phyloP scores from a whole-genome alignment of 2,797 vertebrate genomes.

The Cyprinodon diabolis region DNA sequence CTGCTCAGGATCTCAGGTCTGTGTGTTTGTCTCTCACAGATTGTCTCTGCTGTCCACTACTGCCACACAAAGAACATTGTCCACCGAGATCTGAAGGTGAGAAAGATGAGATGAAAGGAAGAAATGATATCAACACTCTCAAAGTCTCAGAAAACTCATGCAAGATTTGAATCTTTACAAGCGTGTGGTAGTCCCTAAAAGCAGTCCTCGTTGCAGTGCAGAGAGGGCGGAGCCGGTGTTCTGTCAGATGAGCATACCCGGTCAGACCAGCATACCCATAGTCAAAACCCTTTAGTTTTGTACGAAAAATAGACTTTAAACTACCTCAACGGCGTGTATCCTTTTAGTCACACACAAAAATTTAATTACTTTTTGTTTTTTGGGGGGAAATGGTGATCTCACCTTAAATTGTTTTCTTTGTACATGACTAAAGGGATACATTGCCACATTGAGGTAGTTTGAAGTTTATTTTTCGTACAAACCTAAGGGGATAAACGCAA shows the following conservation, averaged over 20 bases:
- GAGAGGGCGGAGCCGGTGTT: no score
- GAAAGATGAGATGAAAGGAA: constrained; percentile 21
- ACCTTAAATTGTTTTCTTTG: no score
- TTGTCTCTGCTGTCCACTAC: constrained; percentile 92
- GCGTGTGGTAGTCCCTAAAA: constrained; percentile 53
- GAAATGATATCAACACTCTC: neutral
- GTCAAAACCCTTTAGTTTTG: no score
- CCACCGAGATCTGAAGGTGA: constrained; percentile 93
- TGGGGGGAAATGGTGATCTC: no score
- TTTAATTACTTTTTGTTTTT: no score
- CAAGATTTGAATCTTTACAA: constrained; percentile 27
- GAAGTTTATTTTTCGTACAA: no score
- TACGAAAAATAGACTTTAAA: no score
- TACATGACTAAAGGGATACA: constrained; percentile 18
- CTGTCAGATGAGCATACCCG: no score
- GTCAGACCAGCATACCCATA: no score
- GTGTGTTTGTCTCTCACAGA: constrained; percentile 70
- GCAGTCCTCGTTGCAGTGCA: constrained; percentile 35
- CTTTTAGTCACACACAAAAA: no score
- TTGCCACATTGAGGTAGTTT: neutral
- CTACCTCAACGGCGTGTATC: no score
- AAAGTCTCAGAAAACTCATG: neutral
- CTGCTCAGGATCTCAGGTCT: neutral
- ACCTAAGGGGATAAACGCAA: no score
- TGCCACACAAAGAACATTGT: constrained; percentile 96